Conservation (phyloP, 2,888 invertebrate species). For the Caradrina clavipalpis region DNA sequence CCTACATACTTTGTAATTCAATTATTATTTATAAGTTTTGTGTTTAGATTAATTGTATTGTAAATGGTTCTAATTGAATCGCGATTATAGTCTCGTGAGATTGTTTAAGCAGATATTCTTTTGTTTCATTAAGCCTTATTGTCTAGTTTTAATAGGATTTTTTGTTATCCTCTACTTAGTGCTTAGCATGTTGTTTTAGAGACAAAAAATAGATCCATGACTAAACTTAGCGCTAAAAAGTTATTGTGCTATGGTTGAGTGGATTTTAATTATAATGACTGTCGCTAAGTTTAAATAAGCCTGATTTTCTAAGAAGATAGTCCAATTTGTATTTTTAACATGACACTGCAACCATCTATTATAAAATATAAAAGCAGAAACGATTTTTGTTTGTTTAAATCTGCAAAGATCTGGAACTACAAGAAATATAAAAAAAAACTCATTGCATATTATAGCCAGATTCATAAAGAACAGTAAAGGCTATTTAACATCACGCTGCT, state of each 20-base stretch:
- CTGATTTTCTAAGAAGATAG: background rate
- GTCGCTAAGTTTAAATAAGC: conserved; percentile 1
- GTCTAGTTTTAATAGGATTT: conserved; percentile 34
- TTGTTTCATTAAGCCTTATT: conserved; percentile 55
- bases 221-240: conserved; percentile 37
- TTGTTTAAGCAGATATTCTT: conserved; percentile 38
- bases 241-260: conserved; percentile 32
- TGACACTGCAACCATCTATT: background rate
- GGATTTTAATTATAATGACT: conserved; percentile 27
- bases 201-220: conserved; percentile 43
- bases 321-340: conserved; percentile 16
- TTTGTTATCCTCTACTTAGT: conserved; percentile 29
- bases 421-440: too few relatives aligned
- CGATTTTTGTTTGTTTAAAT: too few relatives aligned
- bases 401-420: too few relatives aligned
- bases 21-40: too few relatives aligned
- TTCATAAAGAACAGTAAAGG: too few relatives aligned
- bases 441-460: too few relatives aligned
- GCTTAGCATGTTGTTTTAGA: conserved; percentile 38
- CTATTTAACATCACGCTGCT: too few relatives aligned
- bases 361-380: too few relatives aligned
- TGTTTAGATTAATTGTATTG: too few relatives aligned
- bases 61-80: conserved; percentile 41
- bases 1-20: too few relatives aligned
- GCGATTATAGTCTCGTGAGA: conserved; percentile 42